Percentiles rank a stretch among this genome's conserved stretches.
phyloP scores from a whole-genome alignment of 2,888 invertebrate genomes.

The Drosophila nr. fundita region DNA sequence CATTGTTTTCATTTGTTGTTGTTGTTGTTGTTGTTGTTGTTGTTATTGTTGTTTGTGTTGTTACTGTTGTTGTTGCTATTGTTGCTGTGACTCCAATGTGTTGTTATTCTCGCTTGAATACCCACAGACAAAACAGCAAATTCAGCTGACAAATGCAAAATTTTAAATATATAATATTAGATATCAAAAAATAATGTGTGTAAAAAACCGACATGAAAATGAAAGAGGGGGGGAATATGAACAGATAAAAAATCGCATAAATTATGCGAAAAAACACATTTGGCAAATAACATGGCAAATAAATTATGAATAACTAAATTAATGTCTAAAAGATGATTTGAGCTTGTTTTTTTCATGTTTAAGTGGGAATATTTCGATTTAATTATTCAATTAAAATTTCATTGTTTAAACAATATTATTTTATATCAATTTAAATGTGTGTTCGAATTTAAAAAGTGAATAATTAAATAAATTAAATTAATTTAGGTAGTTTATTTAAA shows the following conservation, averaged over 20 bases:
- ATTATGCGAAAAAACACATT: constrained; percentile 11
- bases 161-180: constrained; percentile 21
- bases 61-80: not conserved
- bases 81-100: constrained; percentile 21
- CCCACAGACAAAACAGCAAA: constrained; percentile 11
- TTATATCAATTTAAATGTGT: not conserved
- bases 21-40: not conserved
- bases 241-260: not conserved
- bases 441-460: not conserved
- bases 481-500: too few relatives aligned
- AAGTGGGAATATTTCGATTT: not conserved
- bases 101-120: constrained; percentile 33
- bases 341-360: not conserved
- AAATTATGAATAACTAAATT: not conserved
- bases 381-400: not conserved
- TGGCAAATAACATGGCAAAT: not conserved
- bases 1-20: constrained; percentile 33
- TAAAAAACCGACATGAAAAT: constrained; percentile 1
- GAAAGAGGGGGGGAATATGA: not conserved
- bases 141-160: constrained; percentile 21
- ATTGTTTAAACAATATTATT: not conserved
- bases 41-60: not conserved
- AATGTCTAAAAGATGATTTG: not conserved
- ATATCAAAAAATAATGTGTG: not conserved
- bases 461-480: too few relatives aligned